Evolutionary conservation across 2,888 invertebrate genomes (phyloP).

Genomic region (Drosophila diplacantha): DNA sequence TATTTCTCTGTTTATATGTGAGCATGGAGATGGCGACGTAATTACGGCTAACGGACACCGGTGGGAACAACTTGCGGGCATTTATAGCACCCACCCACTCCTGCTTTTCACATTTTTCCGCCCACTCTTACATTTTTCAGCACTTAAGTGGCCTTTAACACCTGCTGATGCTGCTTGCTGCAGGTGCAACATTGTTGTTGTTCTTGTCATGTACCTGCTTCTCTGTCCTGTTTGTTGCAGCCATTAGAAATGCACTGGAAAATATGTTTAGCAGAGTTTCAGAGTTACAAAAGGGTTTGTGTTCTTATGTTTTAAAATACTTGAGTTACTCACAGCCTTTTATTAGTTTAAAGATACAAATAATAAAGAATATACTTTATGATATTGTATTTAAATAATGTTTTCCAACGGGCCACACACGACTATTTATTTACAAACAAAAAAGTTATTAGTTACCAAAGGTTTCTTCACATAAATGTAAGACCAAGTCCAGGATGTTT

Average conservation of each 20-base stretch:
- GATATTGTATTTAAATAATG: no score
- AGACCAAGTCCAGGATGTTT: rapidly evolving
- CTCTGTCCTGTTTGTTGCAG: slow-evolving; percentile 34
- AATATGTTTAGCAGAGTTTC: neutral
- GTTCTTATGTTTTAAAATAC: neutral
- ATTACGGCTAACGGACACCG: slow-evolving; percentile 50
- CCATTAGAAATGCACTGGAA: slow-evolving; percentile 49
- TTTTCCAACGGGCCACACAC: no score
- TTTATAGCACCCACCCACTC: slow-evolving; percentile 13
- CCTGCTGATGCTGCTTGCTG: slow-evolving; percentile 50
- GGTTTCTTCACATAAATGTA: neutral
- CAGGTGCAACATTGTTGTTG: slow-evolving; percentile 38
- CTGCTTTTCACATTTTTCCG: neutral
- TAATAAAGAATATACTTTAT: neutral
- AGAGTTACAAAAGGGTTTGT: no score
- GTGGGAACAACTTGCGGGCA: slow-evolving; percentile 21
- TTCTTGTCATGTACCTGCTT: slow-evolving; percentile 29
- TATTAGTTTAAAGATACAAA: neutral
- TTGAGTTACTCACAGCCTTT: neutral
- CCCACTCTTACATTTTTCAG: slow-evolving; percentile 50
- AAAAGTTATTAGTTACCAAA: neutral
- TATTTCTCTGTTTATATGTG: slow-evolving; percentile 4
- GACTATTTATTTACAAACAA: no score
- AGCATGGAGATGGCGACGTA: slow-evolving; percentile 40
- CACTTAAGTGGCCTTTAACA: slow-evolving; percentile 71